Conservation (phyloP, 1,140 invertebrate genomes). For the Adoxophyes honmai region DNA sequence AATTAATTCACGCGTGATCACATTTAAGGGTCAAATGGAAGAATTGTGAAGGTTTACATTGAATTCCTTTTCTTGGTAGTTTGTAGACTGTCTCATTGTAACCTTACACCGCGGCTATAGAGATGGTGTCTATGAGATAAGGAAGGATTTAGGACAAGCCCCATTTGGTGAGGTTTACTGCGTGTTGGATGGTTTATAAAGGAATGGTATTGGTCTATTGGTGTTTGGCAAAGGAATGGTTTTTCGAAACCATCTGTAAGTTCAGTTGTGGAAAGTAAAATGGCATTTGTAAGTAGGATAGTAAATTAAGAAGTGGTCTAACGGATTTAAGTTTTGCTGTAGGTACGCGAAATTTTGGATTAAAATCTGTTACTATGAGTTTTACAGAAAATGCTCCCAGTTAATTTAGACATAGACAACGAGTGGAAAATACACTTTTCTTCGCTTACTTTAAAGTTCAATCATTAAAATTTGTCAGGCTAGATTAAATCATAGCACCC, state of each 20-base stretch:
- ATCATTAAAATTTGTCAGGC: no score
- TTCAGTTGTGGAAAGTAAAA: no score
- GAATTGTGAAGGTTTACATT: constrained; percentile 47
- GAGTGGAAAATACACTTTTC: no score
- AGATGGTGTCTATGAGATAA: constrained; percentile 66
- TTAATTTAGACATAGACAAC: no score
- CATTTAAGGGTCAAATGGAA: constrained; percentile 49
- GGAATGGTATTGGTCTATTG: constrained; percentile 37
- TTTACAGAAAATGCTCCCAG: no score
- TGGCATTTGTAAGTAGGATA: no score
- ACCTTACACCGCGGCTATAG: constrained; percentile 44
- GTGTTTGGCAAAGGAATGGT: constrained; percentile 23
- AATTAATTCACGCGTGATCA: constrained; percentile 63
- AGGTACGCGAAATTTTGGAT: no score
- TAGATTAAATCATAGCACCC: no score
- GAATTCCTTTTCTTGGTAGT: constrained; percentile 43
- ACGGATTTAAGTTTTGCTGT: no score
- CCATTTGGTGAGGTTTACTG: constrained; percentile 23
- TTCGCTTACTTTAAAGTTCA: no score
- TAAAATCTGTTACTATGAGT: no score
- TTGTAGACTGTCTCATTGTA: constrained; percentile 51
- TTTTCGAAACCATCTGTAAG: neutral
- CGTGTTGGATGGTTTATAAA: constrained; percentile 32
- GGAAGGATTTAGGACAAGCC: constrained; percentile 47
- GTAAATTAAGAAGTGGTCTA: no score